These are phyloP conservation scores for Agrochola lychnidis DNA, from an alignment of 2,888 invertebrate species.

Conservation along the genomic window DNA sequence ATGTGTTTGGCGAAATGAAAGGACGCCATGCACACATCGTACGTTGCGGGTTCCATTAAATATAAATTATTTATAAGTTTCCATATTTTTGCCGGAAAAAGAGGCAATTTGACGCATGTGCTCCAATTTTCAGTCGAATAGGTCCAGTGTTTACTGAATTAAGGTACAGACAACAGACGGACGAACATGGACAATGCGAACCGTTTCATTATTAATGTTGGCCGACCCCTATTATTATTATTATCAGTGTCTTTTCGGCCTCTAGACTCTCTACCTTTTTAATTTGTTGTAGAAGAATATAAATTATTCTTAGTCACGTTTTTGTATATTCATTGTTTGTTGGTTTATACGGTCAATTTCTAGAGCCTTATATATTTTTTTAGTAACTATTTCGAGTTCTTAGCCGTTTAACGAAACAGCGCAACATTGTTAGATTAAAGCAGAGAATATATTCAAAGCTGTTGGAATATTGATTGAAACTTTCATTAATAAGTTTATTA, in stretches of 20 bases:
- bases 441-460: constrained; percentile 14
- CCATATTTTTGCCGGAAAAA: constrained; percentile 37
- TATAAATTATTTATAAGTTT: constrained; percentile 58
- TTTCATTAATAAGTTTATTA: constrained; percentile 12
- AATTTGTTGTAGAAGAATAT: constrained; percentile 26
- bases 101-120: constrained; percentile 54
- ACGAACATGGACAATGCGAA: constrained; percentile 31
- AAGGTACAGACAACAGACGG: constrained; percentile 44
- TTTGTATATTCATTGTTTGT: constrained; percentile 35
- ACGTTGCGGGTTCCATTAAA: constrained; percentile 28
- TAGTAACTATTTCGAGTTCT: not conserved
- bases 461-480: constrained; percentile 18
- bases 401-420: not conserved
- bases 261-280: constrained; percentile 29
- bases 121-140: constrained; percentile 40
- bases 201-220: constrained; percentile 42
- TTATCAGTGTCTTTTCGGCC: constrained; percentile 25
- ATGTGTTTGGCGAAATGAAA: constrained; percentile 52
- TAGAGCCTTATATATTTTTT: not conserved
- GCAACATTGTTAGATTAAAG: not conserved
- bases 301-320: constrained; percentile 50
- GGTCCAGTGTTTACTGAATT: constrained; percentile 47
- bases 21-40: constrained; percentile 38
- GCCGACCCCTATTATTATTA: constrained; percentile 50
- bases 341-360: constrained; percentile 12